A percentile compares a stretch with the other conserved stretches of the same genome.
These are phyloP conservation scores for Pristionchus fissidentatus DNA, from an alignment of 2,888 invertebrate genomes.

Conservation along the genomic window DNA sequence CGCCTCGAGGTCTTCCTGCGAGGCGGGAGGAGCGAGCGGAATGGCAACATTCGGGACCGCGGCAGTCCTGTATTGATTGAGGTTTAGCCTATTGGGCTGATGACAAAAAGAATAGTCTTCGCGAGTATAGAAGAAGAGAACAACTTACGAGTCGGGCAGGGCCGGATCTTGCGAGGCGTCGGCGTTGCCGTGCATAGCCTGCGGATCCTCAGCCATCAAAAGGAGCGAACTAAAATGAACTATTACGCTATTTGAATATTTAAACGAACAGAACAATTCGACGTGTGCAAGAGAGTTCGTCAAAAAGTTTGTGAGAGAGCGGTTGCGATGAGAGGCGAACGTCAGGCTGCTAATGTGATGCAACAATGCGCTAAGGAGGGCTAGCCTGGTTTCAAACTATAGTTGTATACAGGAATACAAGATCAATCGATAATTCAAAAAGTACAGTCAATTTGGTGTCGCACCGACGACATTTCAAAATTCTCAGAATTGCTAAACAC, in stretches of 20 bases:
- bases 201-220: conserved; percentile 13
- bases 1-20: conserved; percentile 30
- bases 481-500: too few relatives aligned
- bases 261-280: too few relatives aligned
- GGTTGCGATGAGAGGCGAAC: too few relatives aligned
- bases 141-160: not conserved
- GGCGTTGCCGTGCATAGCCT: not conserved
- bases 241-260: too few relatives aligned
- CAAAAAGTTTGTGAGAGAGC: too few relatives aligned
- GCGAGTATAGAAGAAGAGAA: not conserved
- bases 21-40: not conserved
- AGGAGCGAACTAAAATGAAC: not conserved
- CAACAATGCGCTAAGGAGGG: too few relatives aligned
- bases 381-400: too few relatives aligned
- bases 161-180: not conserved
- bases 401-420: not conserved
- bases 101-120: not conserved
- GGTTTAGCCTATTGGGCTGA: not conserved
- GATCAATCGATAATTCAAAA: conserved; percentile 2
- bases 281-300: too few relatives aligned
- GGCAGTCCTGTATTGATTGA: not conserved
- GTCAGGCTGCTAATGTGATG: too few relatives aligned
- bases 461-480: too few relatives aligned
- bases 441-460: too few relatives aligned
- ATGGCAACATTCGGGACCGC: not conserved